These are phyloP conservation scores for Phyllopteryx taeniolatus DNA, from an alignment of 2,113 vertebrate species.

Conservation along the genomic window DNA sequence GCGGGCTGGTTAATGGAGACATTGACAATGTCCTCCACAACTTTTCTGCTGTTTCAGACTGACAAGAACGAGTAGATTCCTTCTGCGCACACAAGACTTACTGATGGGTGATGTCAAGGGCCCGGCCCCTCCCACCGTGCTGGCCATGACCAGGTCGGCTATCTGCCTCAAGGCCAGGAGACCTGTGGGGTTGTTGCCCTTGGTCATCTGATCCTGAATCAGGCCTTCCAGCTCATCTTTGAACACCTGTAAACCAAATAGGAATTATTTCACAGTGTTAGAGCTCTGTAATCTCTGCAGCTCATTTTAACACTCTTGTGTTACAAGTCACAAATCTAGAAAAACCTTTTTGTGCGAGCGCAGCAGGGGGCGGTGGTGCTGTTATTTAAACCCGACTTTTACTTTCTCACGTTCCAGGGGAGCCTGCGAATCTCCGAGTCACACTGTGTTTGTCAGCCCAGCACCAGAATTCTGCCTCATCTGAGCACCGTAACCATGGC, in stretches of 20 bases:
- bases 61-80: slow-evolving; percentile 62
- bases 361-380: slow-evolving; percentile 17
- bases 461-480: slow-evolving; percentile 62
- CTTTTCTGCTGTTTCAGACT: slow-evolving; percentile 46
- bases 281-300: neutral
- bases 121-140: slow-evolving; percentile 81
- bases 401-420: slow-evolving; percentile 32
- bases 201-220: slow-evolving; percentile 93
- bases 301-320: slow-evolving; percentile 18
- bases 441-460: slow-evolving; percentile 36
- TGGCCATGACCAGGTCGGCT: slow-evolving; percentile 88
- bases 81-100: slow-evolving; percentile 40
- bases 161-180: slow-evolving; percentile 91
- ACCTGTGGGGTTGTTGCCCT: slow-evolving; percentile 88
- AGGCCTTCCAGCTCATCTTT: slow-evolving; percentile 93
- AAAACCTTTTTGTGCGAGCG: slow-evolving; percentile 43
- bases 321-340: slow-evolving; percentile 56
- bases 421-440: slow-evolving; percentile 45
- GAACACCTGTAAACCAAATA: slow-evolving; percentile 83
- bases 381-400: slow-evolving; percentile 44
- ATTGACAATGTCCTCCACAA: slow-evolving; percentile 45
- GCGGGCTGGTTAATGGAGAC: slow-evolving; percentile 35
- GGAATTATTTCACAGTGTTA: neutral
- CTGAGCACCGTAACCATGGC: slow-evolving; percentile 68
- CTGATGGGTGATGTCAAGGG: slow-evolving; percentile 81